phyloP scores from a whole-genome alignment of 2,113 vertebrate species.

The Ia io region DNA sequence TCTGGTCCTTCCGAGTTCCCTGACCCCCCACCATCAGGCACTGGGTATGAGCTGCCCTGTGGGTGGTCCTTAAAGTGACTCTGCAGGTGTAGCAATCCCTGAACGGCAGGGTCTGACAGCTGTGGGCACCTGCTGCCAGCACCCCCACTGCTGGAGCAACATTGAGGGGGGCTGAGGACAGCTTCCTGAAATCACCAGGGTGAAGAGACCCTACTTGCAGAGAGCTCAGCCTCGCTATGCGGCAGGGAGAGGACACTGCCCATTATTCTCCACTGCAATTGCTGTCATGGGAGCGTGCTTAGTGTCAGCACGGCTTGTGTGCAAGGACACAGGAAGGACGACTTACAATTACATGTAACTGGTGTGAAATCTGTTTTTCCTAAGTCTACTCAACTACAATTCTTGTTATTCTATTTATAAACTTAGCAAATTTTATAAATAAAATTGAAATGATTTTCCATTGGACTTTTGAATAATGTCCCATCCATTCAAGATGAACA shows the following conservation, averaged over 20 bases:
- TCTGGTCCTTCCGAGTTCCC: background rate
- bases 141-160: background rate
- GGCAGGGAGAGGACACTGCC: background rate
- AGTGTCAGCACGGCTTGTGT: background rate
- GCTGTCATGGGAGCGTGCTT: background rate
- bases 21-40: background rate
- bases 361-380: slow-evolving; percentile 3
- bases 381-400: background rate
- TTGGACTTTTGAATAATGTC: background rate
- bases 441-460: slow-evolving; percentile 21
- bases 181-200: background rate
- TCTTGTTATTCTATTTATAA: background rate
- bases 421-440: slow-evolving; percentile 9
- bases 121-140: background rate
- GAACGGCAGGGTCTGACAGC: background rate
- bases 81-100: background rate
- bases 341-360: background rate
- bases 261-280: background rate
- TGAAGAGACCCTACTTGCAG: background rate
- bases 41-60: background rate
- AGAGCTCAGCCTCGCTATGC: background rate
- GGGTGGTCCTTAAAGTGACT: background rate
- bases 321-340: background rate
- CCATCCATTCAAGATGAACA: background rate
- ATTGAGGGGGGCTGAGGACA: background rate